Evolutionary conservation across 2,113 vertebrate species (phyloP).

Genomic region (Cercocebus atys): DNA sequence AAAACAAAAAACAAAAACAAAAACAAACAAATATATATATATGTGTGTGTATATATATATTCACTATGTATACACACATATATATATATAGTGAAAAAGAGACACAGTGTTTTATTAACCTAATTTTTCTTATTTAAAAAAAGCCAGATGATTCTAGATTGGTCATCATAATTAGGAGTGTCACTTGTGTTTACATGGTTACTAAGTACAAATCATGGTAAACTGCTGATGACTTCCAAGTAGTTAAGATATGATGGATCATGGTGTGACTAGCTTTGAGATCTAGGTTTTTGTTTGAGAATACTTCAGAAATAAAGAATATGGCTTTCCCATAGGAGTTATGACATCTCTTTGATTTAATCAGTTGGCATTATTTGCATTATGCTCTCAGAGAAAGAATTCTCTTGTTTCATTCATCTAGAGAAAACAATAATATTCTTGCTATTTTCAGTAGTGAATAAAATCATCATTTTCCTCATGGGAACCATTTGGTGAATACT

Average conservation of each 20-base stretch:
- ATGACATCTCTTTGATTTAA: conserved; percentile 83
- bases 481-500: conserved; percentile 59
- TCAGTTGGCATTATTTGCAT: conserved; percentile 76
- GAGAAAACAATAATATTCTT: conserved; percentile 67
- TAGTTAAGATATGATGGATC: conserved; percentile 81
- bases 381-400: conserved; percentile 81
- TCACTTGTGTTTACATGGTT: conserved; percentile 82
- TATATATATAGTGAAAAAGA: neutral
- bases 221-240: conserved; percentile 83
- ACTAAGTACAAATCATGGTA: conserved; percentile 83
- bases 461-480: conserved; percentile 71
- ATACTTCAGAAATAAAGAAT: conserved; percentile 83
- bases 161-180: conserved; percentile 82
- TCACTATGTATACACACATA: too few species aligned
- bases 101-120: conserved; percentile 63
- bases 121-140: conserved; percentile 68
- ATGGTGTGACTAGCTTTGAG: conserved; percentile 77
- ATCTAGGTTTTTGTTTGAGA: conserved; percentile 80
- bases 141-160: conserved; percentile 78
- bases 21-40: too few species aligned
- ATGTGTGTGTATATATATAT: too few species aligned
- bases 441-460: conserved; percentile 56
- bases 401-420: conserved; percentile 76
- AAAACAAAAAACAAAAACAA: too few species aligned
- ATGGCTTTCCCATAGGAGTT: conserved; percentile 79